These are phyloP conservation scores for Anthrax anthrax DNA, from an alignment of 2,888 invertebrate genomes.

Conservation along the genomic window DNA sequence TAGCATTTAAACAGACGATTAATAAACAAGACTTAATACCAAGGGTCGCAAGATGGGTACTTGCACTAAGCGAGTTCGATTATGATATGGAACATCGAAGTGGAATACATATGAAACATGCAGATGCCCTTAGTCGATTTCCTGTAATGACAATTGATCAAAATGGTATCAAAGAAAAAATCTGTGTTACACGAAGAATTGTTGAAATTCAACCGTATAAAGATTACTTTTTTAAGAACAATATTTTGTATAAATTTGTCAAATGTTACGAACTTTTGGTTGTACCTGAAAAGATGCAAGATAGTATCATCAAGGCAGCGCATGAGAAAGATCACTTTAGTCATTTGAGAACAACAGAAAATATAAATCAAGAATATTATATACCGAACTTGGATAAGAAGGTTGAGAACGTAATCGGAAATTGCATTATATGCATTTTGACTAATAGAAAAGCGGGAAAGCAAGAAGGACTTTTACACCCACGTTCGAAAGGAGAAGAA, in stretches of 20 bases:
- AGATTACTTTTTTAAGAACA: neutral
- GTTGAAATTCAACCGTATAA: neutral
- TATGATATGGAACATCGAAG: too few species aligned
- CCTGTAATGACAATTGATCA: too few species aligned
- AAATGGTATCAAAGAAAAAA: too few species aligned
- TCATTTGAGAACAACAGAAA: constrained; percentile 15
- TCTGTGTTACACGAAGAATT: too few species aligned
- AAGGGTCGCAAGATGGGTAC: too few species aligned
- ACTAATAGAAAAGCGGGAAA: neutral
- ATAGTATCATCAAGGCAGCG: constrained; percentile 19
- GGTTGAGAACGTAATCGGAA: neutral
- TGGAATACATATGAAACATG: too few species aligned
- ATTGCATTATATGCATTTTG: neutral
- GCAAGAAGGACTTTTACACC: neutral
- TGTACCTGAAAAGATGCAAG: constrained; percentile 21
- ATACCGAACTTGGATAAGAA: constrained; percentile 9
- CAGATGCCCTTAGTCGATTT: too few species aligned
- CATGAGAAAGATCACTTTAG: constrained; percentile 25
- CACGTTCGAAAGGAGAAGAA: neutral
- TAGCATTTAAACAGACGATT: too few species aligned
- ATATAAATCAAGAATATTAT: constrained; percentile 17
- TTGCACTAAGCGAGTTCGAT: too few species aligned
- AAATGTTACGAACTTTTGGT: constrained; percentile 11
- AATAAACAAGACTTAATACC: too few species aligned
- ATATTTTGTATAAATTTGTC: neutral